Percentiles rank a stretch among this genome's conserved stretches.
Conservation (phyloP, 2,113 vertebrate species). For the Progne subis region DNA sequence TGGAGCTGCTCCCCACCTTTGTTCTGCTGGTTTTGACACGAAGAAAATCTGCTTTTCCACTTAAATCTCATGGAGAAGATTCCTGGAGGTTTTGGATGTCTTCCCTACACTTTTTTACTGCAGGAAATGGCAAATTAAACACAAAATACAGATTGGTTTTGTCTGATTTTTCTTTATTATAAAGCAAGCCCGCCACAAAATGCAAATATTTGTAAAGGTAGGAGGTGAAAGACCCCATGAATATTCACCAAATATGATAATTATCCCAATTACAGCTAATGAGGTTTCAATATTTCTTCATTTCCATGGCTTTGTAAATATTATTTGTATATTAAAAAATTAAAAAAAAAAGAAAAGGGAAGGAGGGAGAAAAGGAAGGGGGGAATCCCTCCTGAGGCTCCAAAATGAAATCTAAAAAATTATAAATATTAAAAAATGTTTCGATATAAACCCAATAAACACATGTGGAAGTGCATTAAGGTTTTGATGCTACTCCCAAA, state of each 20-base stretch:
- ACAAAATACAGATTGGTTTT: neutral
- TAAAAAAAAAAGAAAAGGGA: neutral
- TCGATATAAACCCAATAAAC: neutral
- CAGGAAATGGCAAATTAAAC: neutral
- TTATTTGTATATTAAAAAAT: neutral
- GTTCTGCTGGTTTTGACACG: neutral
- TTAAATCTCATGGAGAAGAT: neutral
- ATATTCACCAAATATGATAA: slow-evolving; percentile 33
- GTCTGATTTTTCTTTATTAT: neutral
- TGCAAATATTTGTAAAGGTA: neutral
- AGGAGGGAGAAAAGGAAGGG: neutral
- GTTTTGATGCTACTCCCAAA: neutral
- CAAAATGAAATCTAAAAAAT: neutral
- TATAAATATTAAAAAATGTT: neutral
- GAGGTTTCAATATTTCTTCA: neutral
- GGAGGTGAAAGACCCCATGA: neutral
- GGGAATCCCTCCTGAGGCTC: neutral
- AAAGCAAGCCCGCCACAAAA: neutral
- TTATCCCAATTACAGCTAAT: neutral
- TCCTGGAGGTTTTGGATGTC: neutral
- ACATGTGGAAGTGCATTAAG: neutral
- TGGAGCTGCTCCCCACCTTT: neutral
- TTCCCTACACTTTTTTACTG: neutral
- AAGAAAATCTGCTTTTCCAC: neutral
- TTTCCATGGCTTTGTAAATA: neutral